phyloP scores from a whole-genome alignment of 2,113 vertebrate species.

The Coptodon rendalli region DNA sequence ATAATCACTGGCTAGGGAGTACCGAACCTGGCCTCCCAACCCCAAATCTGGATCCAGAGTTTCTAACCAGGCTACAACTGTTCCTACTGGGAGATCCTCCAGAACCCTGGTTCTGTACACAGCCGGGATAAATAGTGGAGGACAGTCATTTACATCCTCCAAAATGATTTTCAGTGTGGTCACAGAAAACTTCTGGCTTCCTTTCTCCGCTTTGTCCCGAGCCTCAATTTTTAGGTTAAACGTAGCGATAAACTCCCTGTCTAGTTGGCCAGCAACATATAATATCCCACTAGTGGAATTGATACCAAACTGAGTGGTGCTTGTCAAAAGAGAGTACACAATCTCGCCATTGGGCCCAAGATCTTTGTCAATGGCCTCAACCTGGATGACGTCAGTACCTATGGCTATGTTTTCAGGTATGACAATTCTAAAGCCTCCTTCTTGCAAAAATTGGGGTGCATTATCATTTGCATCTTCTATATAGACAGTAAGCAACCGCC shows the following conservation, averaged over 20 bases:
- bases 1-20: conserved; percentile 87
- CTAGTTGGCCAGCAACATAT: conserved; percentile 86
- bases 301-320: conserved; percentile 85
- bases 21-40: conserved; percentile 88
- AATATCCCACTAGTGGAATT: conserved; percentile 88
- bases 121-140: conserved; percentile 87
- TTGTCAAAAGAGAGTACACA: conserved; percentile 85
- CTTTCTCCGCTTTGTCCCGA: conserved; percentile 82
- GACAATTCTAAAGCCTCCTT: conserved; percentile 77
- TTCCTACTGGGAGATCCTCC: conserved; percentile 91
- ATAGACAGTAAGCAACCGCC: conserved; percentile 85
- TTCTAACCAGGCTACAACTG: conserved; percentile 93
- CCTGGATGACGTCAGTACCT: conserved; percentile 89
- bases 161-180: conserved; percentile 82
- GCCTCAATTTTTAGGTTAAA: conserved; percentile 92
- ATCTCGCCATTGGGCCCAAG: conserved; percentile 85
- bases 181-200: conserved; percentile 79
- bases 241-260: conserved; percentile 81
- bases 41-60: conserved; percentile 91
- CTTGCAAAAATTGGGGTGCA: conserved; percentile 84
- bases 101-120: conserved; percentile 85
- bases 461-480: conserved; percentile 94
- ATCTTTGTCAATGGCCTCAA: conserved; percentile 93
- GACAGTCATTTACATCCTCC: conserved; percentile 93
- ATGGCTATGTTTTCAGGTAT: conserved; percentile 90